Base-by-base conservation (phyloP, 2,113 vertebrate genomes). In the Lepisosteus osseus region DNA sequence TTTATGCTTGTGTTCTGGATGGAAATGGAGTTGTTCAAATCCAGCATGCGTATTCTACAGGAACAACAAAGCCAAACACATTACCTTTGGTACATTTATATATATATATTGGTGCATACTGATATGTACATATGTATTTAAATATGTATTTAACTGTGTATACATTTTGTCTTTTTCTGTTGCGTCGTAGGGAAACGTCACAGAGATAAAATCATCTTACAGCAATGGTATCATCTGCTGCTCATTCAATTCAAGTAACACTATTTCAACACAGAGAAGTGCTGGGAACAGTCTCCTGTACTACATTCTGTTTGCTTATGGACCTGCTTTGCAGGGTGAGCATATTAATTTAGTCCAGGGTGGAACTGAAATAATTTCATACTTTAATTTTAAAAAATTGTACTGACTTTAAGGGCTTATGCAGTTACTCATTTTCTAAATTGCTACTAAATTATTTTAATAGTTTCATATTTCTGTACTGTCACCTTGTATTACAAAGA, bases 221-320 rank as follows among this genome's bases (percentile, higher is more conserved):
- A 77, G 59, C 14, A 70, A 87, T 8, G 75, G 80, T 1, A 55
- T 89, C 2, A 84, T 93, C 72, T 82, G 83, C 72, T 93, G 93
- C 69, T 86, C 85, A 68, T 93, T 94, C 68, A 87, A 76, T n/a
- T 89, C 90, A 12, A 74, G 1, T 11, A 87, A 89, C 61, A 3
- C 11, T 0, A 83, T 93, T 44, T 86, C 84, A 9, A 89, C 77
- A 3, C 66, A 69, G 51, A 67, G 76, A 67, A 81, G 72, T 68
- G 59, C 72, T 40, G 67, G 68, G 8, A 66, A 55, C 7, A 79
- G 15, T 40, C 13, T 17, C 13, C 9, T 64, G 29, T 90, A 86
- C 64, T 79, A 88, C 70, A 61, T 94, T 11, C 56, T 92, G 78
- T 85, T 88, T 72, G 88, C 81, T 17, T 51, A 68, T 9, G 93